Evolutionary conservation across 2,113 vertebrate species (phyloP).

Genomic region (Symphodus melops): DNA sequence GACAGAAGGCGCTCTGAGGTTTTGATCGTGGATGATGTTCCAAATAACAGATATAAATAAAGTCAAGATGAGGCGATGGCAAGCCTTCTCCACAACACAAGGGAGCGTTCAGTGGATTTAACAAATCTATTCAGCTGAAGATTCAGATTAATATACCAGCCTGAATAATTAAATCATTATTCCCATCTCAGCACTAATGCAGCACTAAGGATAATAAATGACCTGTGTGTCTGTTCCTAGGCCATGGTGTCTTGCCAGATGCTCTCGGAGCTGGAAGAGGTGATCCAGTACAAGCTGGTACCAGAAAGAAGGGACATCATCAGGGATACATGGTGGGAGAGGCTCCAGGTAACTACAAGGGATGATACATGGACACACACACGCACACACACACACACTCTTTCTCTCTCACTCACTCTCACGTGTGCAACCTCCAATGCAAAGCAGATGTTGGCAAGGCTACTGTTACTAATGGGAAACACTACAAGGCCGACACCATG

Average conservation of each 20-base stretch:
- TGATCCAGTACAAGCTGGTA: conserved; percentile 99
- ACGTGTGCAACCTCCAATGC: conserved; percentile 36
- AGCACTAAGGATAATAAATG: background rate
- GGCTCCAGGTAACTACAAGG: conserved; percentile 89
- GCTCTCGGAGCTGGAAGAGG: conserved; percentile 98
- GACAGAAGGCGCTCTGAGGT: background rate
- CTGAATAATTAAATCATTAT: background rate
- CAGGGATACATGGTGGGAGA: conserved; percentile 99
- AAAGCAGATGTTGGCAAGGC: conserved; percentile 65
- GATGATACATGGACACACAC: conserved; percentile 38
- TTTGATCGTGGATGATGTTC: background rate
- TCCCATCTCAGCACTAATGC: background rate
- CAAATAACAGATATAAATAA: background rate
- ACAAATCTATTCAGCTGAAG: background rate
- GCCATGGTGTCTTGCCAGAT: conserved; percentile 99
- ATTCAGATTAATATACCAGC: conserved; percentile 1
- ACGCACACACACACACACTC: conserved; percentile 5
- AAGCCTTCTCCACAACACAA: background rate
- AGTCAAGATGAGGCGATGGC: background rate
- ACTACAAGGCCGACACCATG: conserved; percentile 31
- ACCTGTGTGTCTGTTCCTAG: conserved; percentile 73
- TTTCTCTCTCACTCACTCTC: background rate
- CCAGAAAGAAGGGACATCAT: conserved; percentile 98
- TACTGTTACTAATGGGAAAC: conserved; percentile 65
- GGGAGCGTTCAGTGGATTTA: background rate